Evolutionary conservation across 2,797 vertebrate genomes (phyloP).

Genomic region (Hydrophis major): DNA sequence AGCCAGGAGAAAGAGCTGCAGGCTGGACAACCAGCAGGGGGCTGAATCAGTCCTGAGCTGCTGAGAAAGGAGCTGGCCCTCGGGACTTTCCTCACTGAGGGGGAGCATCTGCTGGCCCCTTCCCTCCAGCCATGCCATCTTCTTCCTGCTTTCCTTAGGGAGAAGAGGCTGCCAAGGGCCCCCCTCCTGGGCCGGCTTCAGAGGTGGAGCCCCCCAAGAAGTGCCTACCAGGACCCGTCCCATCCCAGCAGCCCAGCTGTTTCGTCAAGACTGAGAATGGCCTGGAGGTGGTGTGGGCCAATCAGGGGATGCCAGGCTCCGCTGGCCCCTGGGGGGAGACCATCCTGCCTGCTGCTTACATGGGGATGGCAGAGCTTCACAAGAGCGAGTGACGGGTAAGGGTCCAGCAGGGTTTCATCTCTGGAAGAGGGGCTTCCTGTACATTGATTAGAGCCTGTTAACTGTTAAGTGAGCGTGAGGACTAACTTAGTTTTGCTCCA

Average conservation of each 20-base stretch:
- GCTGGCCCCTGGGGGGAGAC: conserved; percentile 25
- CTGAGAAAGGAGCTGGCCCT: neutral
- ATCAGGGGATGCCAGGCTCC: conserved; percentile 11
- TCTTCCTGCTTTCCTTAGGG: neutral
- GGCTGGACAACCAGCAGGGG: neutral
- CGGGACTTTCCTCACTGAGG: neutral
- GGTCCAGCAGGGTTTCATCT: neutral
- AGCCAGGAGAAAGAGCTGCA: neutral
- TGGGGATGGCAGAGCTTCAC: conserved; percentile 49
- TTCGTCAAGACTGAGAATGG: neutral
- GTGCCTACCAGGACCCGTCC: neutral
- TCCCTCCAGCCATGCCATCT: neutral
- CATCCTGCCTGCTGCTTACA: conserved; percentile 41
- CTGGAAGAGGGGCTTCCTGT: neutral
- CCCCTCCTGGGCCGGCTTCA: neutral
- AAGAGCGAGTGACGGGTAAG: conserved; percentile 38
- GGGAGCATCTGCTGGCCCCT: neutral
- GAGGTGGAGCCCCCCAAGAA: neutral
- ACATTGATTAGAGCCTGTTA: neutral
- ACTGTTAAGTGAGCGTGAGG: too few relatives aligned
- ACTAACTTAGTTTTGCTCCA: neutral
- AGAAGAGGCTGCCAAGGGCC: neutral
- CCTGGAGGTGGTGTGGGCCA: neutral
- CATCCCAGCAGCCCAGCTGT: neutral
- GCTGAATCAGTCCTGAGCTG: neutral